A percentile compares a stretch with the other conserved stretches of the same genome.
These are phyloP conservation scores for Seira musarum DNA, from an alignment of 2,888 invertebrate genomes.

Conservation along the genomic window DNA sequence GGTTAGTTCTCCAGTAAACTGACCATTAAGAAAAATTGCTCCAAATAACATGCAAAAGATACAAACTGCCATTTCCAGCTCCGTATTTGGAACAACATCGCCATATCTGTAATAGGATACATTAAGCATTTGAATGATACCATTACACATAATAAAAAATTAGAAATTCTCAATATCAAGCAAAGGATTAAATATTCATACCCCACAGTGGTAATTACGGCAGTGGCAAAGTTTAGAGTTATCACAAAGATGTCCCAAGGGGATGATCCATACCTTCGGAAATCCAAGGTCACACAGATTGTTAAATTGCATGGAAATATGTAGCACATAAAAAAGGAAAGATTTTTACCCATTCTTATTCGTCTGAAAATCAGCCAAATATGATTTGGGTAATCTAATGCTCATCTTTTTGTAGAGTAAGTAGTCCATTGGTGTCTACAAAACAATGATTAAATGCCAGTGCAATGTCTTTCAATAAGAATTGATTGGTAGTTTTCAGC, in stretches of 20 bases:
- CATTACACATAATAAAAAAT: not conserved
- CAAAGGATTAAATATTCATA: constrained; percentile 15
- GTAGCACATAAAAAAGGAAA: not conserved
- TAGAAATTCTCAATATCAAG: not conserved
- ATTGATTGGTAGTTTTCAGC: too few species aligned
- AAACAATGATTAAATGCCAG: not conserved
- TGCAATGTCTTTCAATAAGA: too few species aligned
- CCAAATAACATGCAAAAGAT: constrained; percentile 66
- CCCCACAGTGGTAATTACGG: constrained; percentile 66
- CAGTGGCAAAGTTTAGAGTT: constrained; percentile 54
- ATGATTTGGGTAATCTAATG: constrained; percentile 27
- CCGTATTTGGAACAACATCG: constrained; percentile 54
- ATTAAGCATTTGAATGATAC: too few species aligned
- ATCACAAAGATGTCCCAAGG: constrained; percentile 61
- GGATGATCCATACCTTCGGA: constrained; percentile 28
- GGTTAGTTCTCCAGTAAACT: constrained; percentile 61
- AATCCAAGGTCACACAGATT: not conserved
- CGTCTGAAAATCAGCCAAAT: constrained; percentile 41
- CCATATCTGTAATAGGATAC: constrained; percentile 61
- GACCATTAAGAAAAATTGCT: constrained; percentile 62
- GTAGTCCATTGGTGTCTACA: constrained; percentile 59
- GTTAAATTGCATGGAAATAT: not conserved
- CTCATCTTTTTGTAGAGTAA: constrained; percentile 38
- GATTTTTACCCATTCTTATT: constrained; percentile 49
- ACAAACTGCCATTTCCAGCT: constrained; percentile 58